These are phyloP conservation scores for Malaclemys terrapin DNA, from an alignment of 2,113 vertebrate genomes.

Conservation along the genomic window DNA sequence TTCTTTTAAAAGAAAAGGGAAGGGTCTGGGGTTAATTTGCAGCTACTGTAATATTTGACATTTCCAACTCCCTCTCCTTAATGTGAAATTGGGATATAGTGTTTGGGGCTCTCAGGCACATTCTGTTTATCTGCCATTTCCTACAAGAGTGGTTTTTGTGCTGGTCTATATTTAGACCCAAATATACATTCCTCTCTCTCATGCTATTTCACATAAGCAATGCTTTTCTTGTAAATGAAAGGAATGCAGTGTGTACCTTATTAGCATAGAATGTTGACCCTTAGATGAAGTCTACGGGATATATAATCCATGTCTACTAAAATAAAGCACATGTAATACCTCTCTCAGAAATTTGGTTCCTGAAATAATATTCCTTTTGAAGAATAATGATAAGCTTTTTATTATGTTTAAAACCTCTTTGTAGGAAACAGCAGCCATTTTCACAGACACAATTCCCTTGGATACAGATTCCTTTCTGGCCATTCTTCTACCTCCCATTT, in stretches of 20 bases:
- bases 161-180: not conserved
- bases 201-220: not conserved
- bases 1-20: not conserved
- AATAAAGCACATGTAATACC: not conserved
- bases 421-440: not conserved
- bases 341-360: not conserved
- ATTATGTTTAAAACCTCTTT: not conserved
- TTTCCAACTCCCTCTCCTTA: fast-evolving
- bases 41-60: not conserved
- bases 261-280: not conserved
- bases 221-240: not conserved
- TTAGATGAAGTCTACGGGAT: not conserved
- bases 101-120: not conserved
- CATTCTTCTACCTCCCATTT: not conserved
- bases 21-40: not conserved
- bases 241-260: not conserved
- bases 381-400: not conserved
- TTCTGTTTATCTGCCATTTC: not conserved
- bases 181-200: not conserved
- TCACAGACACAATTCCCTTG: not conserved
- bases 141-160: not conserved
- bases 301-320: not conserved
- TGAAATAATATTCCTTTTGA: slow-evolving; percentile 8
- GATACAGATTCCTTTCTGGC: not conserved
- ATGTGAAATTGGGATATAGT: not conserved